Percentiles rank a stretch among this genome's conserved stretches.
These are phyloP conservation scores for Leptinotarsa juncta DNA, from an alignment of 2,888 invertebrate genomes.

Conservation along the genomic window DNA sequence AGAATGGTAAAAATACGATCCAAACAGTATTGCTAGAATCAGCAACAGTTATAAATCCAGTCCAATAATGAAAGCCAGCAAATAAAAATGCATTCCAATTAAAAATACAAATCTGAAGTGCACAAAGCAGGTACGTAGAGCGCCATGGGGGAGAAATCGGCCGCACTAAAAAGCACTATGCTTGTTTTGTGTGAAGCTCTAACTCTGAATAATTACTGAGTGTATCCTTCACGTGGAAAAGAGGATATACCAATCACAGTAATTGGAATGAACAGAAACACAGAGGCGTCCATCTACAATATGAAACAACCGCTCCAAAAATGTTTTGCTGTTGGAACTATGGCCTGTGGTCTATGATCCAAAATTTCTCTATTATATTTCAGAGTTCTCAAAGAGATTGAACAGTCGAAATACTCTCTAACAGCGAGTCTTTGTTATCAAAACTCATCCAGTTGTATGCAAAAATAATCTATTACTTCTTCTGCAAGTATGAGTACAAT, in stretches of 20 bases:
- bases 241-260: conserved; percentile 55
- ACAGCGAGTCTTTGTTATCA: too few species aligned
- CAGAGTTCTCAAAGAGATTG: too few species aligned
- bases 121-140: conserved; percentile 38
- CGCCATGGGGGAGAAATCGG: conserved; percentile 43
- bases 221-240: conserved; percentile 44
- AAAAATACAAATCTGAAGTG: conserved; percentile 48
- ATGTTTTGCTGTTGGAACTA: too few species aligned
- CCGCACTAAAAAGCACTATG: conserved; percentile 39
- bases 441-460: too few species aligned
- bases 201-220: conserved; percentile 47
- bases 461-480: too few species aligned
- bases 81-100: conserved; percentile 44
- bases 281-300: conserved; percentile 20
- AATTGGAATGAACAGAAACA: conserved; percentile 52
- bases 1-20: too few species aligned
- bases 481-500: too few species aligned
- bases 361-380: too few species aligned
- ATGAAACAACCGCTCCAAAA: too few species aligned
- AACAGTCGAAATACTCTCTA: too few species aligned
- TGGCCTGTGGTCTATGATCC: too few species aligned
- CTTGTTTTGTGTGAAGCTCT: conserved; percentile 42
- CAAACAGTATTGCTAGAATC: too few species aligned
- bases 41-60: not conserved
- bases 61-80: conserved; percentile 5